Base-by-base conservation (phyloP, 2,888 invertebrate genomes). In the Malthinus seriepunctatus region DNA sequence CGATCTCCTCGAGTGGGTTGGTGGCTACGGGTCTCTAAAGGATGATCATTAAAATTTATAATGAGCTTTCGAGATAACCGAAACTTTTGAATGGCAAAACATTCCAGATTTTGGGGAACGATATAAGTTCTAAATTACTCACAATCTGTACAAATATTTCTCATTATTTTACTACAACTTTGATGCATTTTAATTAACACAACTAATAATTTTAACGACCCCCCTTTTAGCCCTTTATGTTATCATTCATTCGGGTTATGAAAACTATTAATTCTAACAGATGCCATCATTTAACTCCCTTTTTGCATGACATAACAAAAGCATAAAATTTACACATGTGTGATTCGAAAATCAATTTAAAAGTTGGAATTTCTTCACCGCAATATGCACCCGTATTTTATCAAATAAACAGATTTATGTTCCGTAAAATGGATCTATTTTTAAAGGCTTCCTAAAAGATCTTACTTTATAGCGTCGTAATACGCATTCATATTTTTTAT, bases 1-100 rank as follows among this genome's bases (percentile, higher is more conserved):
- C 23, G 23, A 23, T 54, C 54, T 54, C 32, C 54, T 10, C 39
- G 39, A 32, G 54, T 48, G 10, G 47, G 47, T 38, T 48, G 38
- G 39, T 51, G 11, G 11, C 11, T 10, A 46, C 12, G 39, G 12
- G 12, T 35, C 39, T 31, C n/a, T 11, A 8, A 23, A n/a, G 47
- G 42, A 35, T 34, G 39, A 42, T 55, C 55, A 55, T 55, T 55
- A 55, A 55, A 42, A 55, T 49, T 49, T 49, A 55, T 55, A 55
- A 55, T 55, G 49, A 50, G 44, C 47, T 50, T 51, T 15, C 32
- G 14, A 31, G 34, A 50, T 31, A 23, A 47, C 35, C 11, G 12
- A 52, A 34, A 15, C 33, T 42, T 39, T 34, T 51, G 42, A 34
- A 33, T 34, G 32, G 15, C 6, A 32, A 23, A 38, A 38, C 33